A percentile compares a stretch with the other conserved stretches of the same genome.
phyloP scores from a whole-genome alignment of 2,797 vertebrate genomes.

The Telmatherina bonti region DNA sequence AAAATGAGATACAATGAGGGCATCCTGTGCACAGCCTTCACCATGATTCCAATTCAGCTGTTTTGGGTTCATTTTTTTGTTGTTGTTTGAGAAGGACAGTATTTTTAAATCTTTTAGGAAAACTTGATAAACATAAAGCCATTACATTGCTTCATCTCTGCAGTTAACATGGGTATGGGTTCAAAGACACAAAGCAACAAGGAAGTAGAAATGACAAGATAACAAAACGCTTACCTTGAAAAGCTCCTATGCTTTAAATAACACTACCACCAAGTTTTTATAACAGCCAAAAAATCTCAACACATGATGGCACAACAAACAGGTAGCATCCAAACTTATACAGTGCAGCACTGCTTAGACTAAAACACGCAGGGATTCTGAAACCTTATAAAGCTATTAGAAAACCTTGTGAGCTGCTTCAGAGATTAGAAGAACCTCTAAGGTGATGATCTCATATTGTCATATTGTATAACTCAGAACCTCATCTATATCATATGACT shows the following conservation, averaged over 20 bases:
- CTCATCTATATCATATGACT: constrained; percentile 69
- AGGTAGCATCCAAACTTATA: background rate
- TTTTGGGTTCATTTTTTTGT: constrained; percentile 8
- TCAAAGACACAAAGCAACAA: constrained; percentile 2
- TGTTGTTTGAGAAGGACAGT: background rate
- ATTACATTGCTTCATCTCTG: background rate
- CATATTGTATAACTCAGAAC: constrained; percentile 56
- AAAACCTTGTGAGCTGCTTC: constrained; percentile 51
- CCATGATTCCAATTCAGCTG: background rate
- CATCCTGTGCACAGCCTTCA: background rate
- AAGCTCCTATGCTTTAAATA: constrained; percentile 44
- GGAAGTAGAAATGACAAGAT: constrained; percentile 2
- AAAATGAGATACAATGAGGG: constrained; percentile 21
- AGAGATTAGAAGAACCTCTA: constrained; percentile 53
- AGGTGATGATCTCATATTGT: constrained; percentile 67
- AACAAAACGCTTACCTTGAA: constrained; percentile 13
- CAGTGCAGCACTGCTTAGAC: background rate
- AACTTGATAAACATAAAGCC: background rate
- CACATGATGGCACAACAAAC: background rate
- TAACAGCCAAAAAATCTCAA: background rate
- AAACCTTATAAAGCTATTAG: constrained; percentile 44
- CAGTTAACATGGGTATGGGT: constrained; percentile 2
- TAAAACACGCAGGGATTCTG: background rate
- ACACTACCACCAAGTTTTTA: background rate
- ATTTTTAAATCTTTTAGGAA: background rate